phyloP scores from a whole-genome alignment of 2,113 vertebrate species.

The Pagrus major region DNA sequence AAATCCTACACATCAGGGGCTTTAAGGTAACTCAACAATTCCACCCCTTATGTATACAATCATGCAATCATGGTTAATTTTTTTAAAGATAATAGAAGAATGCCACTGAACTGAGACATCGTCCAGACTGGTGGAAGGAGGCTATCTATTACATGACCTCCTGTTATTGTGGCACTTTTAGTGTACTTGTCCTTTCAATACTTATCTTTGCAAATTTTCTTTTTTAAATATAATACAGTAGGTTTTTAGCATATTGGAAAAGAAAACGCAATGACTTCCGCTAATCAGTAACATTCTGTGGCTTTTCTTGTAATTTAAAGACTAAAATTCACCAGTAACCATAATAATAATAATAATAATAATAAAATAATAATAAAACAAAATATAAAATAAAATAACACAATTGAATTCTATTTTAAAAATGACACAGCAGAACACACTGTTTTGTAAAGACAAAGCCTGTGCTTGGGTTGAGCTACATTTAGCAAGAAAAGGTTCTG shows the following conservation, averaged over 20 bases:
- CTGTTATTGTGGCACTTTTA: neutral
- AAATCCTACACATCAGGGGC: neutral
- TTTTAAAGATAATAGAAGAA: neutral
- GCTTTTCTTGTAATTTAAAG: slow-evolving; percentile 17
- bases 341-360: slow-evolving; percentile 5
- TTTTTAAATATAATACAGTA: slow-evolving; percentile 4
- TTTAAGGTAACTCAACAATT: slow-evolving; percentile 2
- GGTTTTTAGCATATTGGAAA: neutral
- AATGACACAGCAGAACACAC: neutral
- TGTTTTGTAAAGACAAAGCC: neutral
- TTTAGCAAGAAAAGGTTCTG: neutral
- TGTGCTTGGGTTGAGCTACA: slow-evolving; percentile 7
- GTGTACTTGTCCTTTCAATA: slow-evolving; percentile 6
- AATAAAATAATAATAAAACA: slow-evolving; percentile 5
- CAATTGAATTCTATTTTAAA: slow-evolving; percentile 17
- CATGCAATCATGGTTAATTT: neutral
- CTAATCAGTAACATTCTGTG: neutral
- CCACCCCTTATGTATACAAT: slow-evolving; percentile 23
- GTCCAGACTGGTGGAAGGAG: neutral
- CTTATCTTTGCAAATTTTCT: neutral
- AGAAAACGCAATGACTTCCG: too few species aligned
- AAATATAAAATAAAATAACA: slow-evolving; percentile 19
- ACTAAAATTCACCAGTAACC: slow-evolving; percentile 1
- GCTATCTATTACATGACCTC: neutral
- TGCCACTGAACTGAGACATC: neutral